Evolutionary conservation across 1,140 invertebrate genomes (phyloP), one percentile per base, ranked within the genome.

Genomic region (Neodiprion fabricii): DNA sequence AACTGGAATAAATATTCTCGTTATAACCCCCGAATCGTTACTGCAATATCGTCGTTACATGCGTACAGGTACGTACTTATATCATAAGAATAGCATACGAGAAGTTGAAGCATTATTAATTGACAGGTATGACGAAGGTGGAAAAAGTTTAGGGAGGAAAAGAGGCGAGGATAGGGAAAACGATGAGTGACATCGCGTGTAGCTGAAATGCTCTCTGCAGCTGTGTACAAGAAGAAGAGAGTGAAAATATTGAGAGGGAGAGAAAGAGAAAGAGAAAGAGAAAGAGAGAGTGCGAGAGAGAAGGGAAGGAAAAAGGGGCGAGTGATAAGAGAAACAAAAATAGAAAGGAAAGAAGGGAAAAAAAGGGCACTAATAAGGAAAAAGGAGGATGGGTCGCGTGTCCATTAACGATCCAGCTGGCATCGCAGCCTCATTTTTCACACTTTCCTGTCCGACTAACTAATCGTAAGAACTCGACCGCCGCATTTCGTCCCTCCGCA

Each of bases 181-280:
- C 1, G 17, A 21, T 14, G 61, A 65, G 61, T 65, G 61, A 65
- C 61, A 21, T 65, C 61, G 61, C 12, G 61, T 61, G 53, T 11
- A 61, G 53, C n/a, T 61, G 53, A 61, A 61, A 61, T 11, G 53
- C n/a, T 11, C 53, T 11, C n/a, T 61, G 10, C 53, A 11, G n/a
- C 53, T 11, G 53, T n/a, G 53, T 61, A n/a, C 12, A 65, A 3
- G 17, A 14, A 14, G 12, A 14, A 65, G 7, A 65, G 61, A 7
- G 12, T 3, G 12, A 65, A 7, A 21, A 21, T 14, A 65, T 14
- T 17, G n/a, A 12, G 72, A 70, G 53, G 28, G 17, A 17, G 17
- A 70, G 40, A 67, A 40, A 68, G 47, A 72, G 68, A 72, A 53
- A 70, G 53, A 40, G 75, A 7, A 65, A 73, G 50, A 70, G 53